Conservation (phyloP, 2,113 vertebrate species). For the Tinamus guttatus region DNA sequence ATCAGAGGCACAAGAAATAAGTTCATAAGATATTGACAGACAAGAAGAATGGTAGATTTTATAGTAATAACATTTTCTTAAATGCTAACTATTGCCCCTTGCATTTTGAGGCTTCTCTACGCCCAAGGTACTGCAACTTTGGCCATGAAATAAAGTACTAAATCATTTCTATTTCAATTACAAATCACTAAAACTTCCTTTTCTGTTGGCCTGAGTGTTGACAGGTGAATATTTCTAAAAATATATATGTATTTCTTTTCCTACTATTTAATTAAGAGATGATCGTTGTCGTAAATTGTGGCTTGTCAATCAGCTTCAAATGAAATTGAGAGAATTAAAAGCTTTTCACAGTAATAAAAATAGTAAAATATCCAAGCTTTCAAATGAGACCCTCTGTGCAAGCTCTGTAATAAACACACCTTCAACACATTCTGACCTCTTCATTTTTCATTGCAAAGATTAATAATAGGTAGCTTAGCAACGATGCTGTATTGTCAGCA, state of each 20-base stretch:
- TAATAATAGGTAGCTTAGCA: conserved; percentile 80
- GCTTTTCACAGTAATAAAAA: not conserved
- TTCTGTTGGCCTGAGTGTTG: not conserved
- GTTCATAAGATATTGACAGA: not conserved
- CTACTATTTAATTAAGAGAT: conserved; percentile 8
- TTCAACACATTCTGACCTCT: conserved; percentile 68
- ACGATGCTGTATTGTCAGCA: conserved; percentile 68
- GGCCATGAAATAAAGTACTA: not conserved
- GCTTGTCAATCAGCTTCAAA: not conserved
- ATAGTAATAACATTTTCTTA: not conserved
- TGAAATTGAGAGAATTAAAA: not conserved
- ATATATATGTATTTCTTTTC: not conserved
- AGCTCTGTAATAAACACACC: conserved; percentile 57
- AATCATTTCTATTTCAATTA: not conserved
- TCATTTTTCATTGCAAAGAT: conserved; percentile 72
- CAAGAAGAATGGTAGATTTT: not conserved
- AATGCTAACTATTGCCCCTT: accelerated
- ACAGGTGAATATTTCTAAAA: not conserved
- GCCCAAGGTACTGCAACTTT: not conserved
- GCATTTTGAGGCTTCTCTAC: not conserved
- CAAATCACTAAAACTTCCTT: not conserved
- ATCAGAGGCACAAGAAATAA: not conserved
- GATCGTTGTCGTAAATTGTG: not conserved
- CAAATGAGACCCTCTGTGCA: conserved; percentile 48
- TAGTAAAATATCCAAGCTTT: conserved; percentile 27